Base-by-base conservation (phyloP, 2,888 invertebrate genomes). In the Hesperia comma region DNA sequence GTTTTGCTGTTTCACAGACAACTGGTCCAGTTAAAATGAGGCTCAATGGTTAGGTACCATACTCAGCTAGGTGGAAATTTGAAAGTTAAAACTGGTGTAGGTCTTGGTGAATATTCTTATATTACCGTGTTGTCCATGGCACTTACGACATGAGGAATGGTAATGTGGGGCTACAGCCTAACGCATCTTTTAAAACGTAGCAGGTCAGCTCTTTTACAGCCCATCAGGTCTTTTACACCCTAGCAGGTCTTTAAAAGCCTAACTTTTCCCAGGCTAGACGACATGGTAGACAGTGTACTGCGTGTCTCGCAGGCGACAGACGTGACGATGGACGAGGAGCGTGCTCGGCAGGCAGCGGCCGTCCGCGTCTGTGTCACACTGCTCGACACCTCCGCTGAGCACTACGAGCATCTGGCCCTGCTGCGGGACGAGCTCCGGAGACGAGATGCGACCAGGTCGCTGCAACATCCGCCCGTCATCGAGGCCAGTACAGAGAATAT, bases 371-470 rank as follows among this genome's bases (percentile, higher is more conserved):
- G 89, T 64, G 81, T 85, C 43, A 77, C 86, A 3, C 79, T 92
- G 15, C 78, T 92, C 5, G 88, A 91, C 51, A 79, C 85, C 0
- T 88, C 92, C 0, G 76, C 81, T 0, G 88, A 89, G 6, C 89
- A 92, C 70, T 92, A 91, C 69, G 92, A 92, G 73, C 80, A 86
- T 68, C 78, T 92, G 8, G 79, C 83, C 60, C 78, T 92, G 15
- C 74, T 92, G 8, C 78, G 83, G 0, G 87, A 90, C 49, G 90
- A 90, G 56, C 79, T 92, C 1, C 79, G 82, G 2, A 77, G 76
- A 66, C 76, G 82, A 12, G 80, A 84, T 2, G 74, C 71, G 32
- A 51, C 71, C 8, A 76, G 70, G 55, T 12, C 37, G 10, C 71
- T 74, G 6, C 85, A 87, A 33, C 72, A 74, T 0, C 90, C 91